A percentile compares a stretch with the other conserved stretches of the same genome.
Conservation (phyloP, 2,113 vertebrate species). For the Trinectes maculatus region DNA sequence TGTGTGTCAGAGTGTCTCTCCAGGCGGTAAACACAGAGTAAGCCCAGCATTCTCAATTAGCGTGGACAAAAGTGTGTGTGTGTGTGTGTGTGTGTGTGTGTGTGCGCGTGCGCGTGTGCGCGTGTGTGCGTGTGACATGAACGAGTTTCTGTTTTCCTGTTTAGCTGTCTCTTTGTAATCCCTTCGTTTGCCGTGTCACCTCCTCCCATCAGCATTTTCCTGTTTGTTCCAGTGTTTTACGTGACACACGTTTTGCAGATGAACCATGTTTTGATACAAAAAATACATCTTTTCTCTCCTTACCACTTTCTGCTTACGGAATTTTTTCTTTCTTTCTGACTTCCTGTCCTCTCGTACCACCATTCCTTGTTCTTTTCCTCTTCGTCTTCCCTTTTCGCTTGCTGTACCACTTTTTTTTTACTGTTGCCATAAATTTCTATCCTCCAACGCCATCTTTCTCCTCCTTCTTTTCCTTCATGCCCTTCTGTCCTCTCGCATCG, state of each 20-base stretch:
- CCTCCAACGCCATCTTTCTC: constrained; percentile 10
- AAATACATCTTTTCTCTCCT: neutral
- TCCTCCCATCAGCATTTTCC: constrained; percentile 20
- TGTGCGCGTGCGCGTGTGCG: constrained; percentile 1
- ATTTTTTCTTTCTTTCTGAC: constrained; percentile 8
- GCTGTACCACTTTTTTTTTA: neutral
- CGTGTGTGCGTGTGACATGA: too few species aligned
- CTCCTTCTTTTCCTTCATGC: neutral
- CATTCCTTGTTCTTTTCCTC: constrained; percentile 7
- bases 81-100: neutral
- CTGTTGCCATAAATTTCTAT: neutral
- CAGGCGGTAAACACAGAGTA: neutral
- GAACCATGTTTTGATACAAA: constrained; percentile 16
- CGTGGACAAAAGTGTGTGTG: neutral
- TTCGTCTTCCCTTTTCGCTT: neutral
- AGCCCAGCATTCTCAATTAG: constrained; percentile 8
- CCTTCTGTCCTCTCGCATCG: constrained; percentile 7
- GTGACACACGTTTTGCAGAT: constrained; percentile 3
- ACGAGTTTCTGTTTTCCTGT: constrained; percentile 3
- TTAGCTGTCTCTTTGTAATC: constrained; percentile 22
- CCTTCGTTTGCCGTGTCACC: constrained; percentile 23
- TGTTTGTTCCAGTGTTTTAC: constrained; percentile 25
- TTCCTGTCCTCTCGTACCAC: constrained; percentile 11
- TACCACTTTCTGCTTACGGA: neutral
- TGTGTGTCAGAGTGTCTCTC: constrained; percentile 11